These are phyloP conservation scores for Philopedon plagiatum DNA, from an alignment of 2,888 invertebrate species.

Conservation along the genomic window DNA sequence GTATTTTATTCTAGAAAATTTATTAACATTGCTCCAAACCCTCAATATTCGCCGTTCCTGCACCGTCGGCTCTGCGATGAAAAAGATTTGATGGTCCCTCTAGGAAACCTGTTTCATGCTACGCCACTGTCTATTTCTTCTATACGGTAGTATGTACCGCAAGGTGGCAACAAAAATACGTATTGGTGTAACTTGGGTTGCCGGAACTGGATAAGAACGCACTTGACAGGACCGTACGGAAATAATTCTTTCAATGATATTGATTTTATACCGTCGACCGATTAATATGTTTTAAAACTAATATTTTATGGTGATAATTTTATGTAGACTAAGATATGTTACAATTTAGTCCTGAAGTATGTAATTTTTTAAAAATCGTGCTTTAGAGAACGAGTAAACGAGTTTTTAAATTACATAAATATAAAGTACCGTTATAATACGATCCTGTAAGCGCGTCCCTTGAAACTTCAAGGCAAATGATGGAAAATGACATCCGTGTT, in stretches of 20 bases:
- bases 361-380: neutral
- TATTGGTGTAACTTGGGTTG: neutral
- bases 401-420: neutral
- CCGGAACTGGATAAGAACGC: neutral
- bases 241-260: neutral
- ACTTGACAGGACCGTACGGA: neutral
- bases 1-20: too few species aligned
- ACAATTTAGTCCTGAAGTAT: neutral
- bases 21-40: too few species aligned
- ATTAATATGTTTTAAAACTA: neutral
- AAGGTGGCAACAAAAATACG: neutral
- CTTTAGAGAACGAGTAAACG: neutral
- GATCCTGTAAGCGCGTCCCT: conserved; percentile 46
- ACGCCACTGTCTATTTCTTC: neutral
- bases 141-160: neutral
- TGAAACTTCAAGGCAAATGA: conserved; percentile 52
- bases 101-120: neutral
- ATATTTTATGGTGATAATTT: neutral
- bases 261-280: neutral
- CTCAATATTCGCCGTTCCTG: too few species aligned
- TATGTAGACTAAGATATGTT: neutral
- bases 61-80: too few species aligned
- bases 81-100: too few species aligned
- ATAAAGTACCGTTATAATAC: conserved; percentile 42
- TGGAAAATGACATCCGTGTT: conserved; percentile 62